phyloP scores from a whole-genome alignment of 2,888 invertebrate species.

The Cheilosia impressa region DNA sequence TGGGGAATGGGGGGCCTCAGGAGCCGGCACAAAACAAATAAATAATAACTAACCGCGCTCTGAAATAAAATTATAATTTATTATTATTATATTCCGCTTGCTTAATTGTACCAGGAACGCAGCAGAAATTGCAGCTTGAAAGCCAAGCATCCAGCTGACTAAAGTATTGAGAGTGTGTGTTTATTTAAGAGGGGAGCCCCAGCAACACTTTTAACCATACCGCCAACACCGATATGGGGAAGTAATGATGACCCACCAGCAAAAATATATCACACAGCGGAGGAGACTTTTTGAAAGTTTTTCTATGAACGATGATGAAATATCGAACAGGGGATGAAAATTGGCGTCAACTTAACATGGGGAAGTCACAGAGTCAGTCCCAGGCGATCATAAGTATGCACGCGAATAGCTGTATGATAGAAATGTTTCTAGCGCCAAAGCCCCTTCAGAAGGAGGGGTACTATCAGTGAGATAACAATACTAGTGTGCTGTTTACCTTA shows the following conservation, averaged over 20 bases:
- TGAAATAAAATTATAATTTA: constrained; percentile 83
- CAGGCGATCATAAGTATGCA: constrained; percentile 79
- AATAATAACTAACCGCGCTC: constrained; percentile 77
- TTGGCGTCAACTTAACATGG: constrained; percentile 80
- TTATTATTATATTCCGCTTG: constrained; percentile 84
- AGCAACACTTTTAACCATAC: background rate
- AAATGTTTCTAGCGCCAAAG: constrained; percentile 11
- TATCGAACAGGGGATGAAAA: constrained; percentile 70
- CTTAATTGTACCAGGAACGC: constrained; percentile 83
- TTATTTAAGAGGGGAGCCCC: constrained; percentile 9
- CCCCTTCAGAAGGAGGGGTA: constrained; percentile 3
- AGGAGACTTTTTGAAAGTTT: constrained; percentile 41
- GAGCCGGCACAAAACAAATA: constrained; percentile 58
- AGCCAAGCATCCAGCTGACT: constrained; percentile 2
- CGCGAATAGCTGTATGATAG: constrained; percentile 13
- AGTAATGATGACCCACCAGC: background rate
- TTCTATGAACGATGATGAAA: constrained; percentile 12
- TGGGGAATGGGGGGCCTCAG: background rate
- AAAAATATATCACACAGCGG: background rate
- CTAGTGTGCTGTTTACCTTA: constrained; percentile 5
- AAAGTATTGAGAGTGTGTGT: background rate
- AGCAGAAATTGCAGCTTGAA: constrained; percentile 77
- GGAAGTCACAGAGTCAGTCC: constrained; percentile 82
- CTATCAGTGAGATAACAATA: constrained; percentile 22
- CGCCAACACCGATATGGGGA: constrained; percentile 23